These are phyloP conservation scores for Noctua janthe DNA, from an alignment of 2,888 invertebrate species.

Conservation along the genomic window DNA sequence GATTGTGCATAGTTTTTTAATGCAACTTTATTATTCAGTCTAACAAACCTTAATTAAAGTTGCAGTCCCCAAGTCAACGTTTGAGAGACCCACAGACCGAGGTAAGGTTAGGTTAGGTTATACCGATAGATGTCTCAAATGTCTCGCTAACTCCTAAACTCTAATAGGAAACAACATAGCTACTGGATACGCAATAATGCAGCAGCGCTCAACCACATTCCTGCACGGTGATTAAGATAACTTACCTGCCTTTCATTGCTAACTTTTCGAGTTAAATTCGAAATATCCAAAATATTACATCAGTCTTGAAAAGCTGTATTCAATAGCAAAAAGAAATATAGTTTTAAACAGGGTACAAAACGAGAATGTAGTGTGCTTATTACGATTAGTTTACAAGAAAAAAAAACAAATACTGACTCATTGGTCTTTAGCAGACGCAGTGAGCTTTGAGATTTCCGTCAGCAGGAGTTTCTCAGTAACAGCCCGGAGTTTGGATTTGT, in stretches of 20 bases:
- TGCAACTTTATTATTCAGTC: not conserved
- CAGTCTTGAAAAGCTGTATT: not conserved
- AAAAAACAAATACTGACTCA: not conserved
- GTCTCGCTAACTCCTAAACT: conserved; percentile 10
- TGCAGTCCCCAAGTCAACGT: not conserved
- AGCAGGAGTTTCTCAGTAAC: conserved; percentile 1
- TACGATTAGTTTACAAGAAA: not conserved
- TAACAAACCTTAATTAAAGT: not conserved
- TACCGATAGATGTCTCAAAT: conserved; percentile 15
- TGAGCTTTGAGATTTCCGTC: conserved; percentile 8
- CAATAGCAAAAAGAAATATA: not conserved
- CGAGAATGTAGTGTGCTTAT: not conserved
- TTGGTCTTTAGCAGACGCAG: not conserved
- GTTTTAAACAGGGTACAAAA: not conserved
- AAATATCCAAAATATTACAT: conserved; percentile 12
- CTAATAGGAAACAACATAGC: conserved; percentile 21
- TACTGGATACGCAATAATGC: conserved; percentile 28
- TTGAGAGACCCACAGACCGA: not conserved
- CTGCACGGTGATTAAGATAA: conserved; percentile 56
- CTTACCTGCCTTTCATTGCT: conserved; percentile 49
- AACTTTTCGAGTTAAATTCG: conserved; percentile 9
- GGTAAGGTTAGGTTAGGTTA: too few relatives aligned
- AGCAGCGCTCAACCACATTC: conserved; percentile 41
- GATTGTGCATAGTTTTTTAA: not conserved
- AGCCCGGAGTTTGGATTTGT: not conserved